Evolutionary conservation across 2,888 invertebrate species (phyloP), one percentile per base, ranked within the genome.

Genomic region (Caenorhabditis angaria): DNA sequence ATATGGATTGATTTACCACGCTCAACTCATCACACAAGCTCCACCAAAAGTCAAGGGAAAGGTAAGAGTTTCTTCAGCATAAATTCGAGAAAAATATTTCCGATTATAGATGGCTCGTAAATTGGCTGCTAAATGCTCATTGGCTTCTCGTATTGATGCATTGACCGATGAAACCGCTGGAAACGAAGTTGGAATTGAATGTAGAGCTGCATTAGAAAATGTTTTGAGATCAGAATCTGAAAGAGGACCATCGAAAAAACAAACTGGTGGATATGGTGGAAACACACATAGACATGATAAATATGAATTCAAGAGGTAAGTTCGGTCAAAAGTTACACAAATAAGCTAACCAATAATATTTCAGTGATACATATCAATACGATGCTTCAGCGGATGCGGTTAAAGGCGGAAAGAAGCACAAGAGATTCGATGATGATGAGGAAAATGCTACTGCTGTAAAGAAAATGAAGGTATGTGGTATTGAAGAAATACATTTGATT

Each of bases 1-100:
- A 87, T 99, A 99, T 88, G 99, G 99, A 90, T 90, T 99, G 51
- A 95, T 99, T 77, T 99, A 97, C 88, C 97, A 99, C 88, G 93
- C 97, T 0, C 93, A 94, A 85, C 89, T 99, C 22, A 93, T 99
- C 8, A 94, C 95, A 0, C 94, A 95, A 88, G 91, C 93, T 0
- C 93, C 93, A 86, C 91, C 92, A 0, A 94, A 93, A 88, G 92
- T 94, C 82, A 99, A 99, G 88, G 97, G 97, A 69, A 92, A 91
- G 88, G 89, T 90, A 66, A 69, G 82, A 50, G 25, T 24, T 24
- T 41, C 48, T 12, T 24, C 1, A 28, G 4, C 35, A 20, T 22
- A 8, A 25, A n/a, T 29, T 14, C 58, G 8, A 22, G 8, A 54
- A 48, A 55, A 41, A 27, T 25, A 25, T 59, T 59, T 57, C 53